Percentiles rank a stretch among this genome's conserved stretches.
phyloP scores from a whole-genome alignment of 2,113 vertebrate species.

The Myrmecobius fasciatus region DNA sequence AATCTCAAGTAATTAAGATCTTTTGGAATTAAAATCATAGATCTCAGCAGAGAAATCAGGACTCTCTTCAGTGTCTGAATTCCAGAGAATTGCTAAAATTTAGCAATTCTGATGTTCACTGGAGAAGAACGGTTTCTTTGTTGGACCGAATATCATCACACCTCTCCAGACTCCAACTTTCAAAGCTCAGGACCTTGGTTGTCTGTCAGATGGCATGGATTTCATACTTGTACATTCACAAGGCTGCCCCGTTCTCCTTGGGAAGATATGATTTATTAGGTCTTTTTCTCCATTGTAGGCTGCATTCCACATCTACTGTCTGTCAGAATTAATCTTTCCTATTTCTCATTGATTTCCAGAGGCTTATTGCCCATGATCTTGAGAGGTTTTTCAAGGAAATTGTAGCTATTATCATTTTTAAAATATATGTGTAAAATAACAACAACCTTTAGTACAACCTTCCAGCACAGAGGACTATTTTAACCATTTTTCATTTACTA shows the following conservation, averaged over 20 bases:
- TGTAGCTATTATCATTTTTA: neutral
- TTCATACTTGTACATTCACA: neutral
- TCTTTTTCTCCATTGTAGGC: constrained; percentile 50
- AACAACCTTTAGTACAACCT: neutral
- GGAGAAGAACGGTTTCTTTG: neutral
- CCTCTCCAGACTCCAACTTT: neutral
- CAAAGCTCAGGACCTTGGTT: neutral
- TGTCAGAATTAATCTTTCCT: constrained; percentile 59
- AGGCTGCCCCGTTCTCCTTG: neutral
- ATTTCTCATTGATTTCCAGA: neutral
- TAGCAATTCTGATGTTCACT: neutral
- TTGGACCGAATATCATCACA: neutral
- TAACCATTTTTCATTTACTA: neutral
- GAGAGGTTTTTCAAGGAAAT: constrained; percentile 56
- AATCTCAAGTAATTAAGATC: neutral
- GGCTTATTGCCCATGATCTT: neutral
- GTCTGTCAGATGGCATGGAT: neutral
- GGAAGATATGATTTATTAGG: constrained; percentile 64
- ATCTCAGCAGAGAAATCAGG: neutral
- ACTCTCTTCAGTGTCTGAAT: neutral
- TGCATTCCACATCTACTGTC: constrained; percentile 45
- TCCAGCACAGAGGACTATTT: neutral
- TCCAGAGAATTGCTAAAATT: rapidly evolving
- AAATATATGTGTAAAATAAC: neutral
- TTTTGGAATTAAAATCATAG: neutral